These are phyloP conservation scores for Clarias fuscus DNA, from an alignment of 2,797 vertebrate genomes.

Conservation along the genomic window DNA sequence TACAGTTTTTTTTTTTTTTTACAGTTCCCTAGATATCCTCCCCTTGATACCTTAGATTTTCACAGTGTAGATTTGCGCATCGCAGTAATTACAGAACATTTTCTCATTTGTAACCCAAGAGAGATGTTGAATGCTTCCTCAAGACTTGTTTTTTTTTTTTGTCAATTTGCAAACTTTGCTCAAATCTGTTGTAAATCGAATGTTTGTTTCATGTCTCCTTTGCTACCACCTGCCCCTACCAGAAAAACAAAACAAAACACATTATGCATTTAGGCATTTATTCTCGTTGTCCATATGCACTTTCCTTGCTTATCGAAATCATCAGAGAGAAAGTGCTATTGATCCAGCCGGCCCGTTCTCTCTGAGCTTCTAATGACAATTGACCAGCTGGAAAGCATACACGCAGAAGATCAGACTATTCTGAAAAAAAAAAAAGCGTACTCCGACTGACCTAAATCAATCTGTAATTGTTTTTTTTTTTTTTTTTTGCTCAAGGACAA, in stretches of 20 bases:
- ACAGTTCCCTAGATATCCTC: too few relatives aligned
- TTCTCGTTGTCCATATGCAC: background rate
- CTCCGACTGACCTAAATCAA: slow-evolving; percentile 24
- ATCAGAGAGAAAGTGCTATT: slow-evolving; percentile 1
- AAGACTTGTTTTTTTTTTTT: background rate
- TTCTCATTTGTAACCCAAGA: background rate
- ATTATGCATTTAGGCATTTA: background rate
- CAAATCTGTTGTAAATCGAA: background rate
- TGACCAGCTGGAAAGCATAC: slow-evolving; percentile 24
- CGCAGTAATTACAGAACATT: background rate
- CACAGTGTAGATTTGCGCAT: background rate
- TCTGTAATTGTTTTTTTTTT: slow-evolving; percentile 17
- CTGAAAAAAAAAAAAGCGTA: background rate
- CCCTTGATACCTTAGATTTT: background rate
- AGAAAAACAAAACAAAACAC: too few relatives aligned
- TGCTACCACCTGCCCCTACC: too few relatives aligned
- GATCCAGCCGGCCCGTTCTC: background rate
- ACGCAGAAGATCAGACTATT: slow-evolving; percentile 8
- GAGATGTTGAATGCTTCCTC: background rate
- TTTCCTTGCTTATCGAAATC: background rate
- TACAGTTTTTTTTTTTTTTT: background rate
- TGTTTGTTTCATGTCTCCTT: background rate
- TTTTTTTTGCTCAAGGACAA: background rate
- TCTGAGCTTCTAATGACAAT: slow-evolving; percentile 17
- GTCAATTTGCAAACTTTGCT: background rate